Percentiles rank a stretch among this genome's conserved stretches.
These are phyloP conservation scores for Clavelina lepadiformis DNA, from an alignment of 23 tunicate genomes.

Conservation along the genomic window DNA sequence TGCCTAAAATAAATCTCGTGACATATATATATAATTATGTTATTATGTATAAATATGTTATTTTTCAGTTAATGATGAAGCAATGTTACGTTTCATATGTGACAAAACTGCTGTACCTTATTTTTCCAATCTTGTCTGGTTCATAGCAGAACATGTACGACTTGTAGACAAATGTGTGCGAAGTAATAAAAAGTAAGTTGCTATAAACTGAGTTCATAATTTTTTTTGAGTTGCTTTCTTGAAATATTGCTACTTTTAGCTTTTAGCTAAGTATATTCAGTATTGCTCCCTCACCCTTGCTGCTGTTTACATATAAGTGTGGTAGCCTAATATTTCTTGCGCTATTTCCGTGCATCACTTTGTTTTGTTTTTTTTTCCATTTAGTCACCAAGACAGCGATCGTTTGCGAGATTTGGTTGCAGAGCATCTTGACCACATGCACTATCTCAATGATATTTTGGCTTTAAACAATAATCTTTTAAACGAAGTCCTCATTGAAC, in stretches of 20 bases:
- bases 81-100: conserved; percentile 88
- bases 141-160: conserved; percentile 84
- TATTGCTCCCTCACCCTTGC: too few species aligned
- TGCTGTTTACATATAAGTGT: too few species aligned
- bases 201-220: too few species aligned
- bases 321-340: too few species aligned
- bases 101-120: conserved; percentile 96
- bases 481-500: conserved; percentile 62
- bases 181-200: conserved; percentile 69
- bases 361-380: conserved; percentile 13
- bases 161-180: conserved; percentile 73
- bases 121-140: conserved; percentile 94
- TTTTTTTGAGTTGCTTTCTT: too few species aligned
- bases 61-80: conserved; percentile 64
- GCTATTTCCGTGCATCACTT: too few species aligned
- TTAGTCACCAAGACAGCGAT: conserved; percentile 81
- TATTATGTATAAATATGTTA: too few species aligned
- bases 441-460: conserved; percentile 87
- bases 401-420: conserved; percentile 77
- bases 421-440: conserved; percentile 90
- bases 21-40: too few species aligned
- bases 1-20: too few species aligned
- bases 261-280: too few species aligned
- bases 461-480: conserved; percentile 62
- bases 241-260: too few species aligned